Conservation (phyloP, 2,797 vertebrate species). For the Onychomys leucogaster region DNA sequence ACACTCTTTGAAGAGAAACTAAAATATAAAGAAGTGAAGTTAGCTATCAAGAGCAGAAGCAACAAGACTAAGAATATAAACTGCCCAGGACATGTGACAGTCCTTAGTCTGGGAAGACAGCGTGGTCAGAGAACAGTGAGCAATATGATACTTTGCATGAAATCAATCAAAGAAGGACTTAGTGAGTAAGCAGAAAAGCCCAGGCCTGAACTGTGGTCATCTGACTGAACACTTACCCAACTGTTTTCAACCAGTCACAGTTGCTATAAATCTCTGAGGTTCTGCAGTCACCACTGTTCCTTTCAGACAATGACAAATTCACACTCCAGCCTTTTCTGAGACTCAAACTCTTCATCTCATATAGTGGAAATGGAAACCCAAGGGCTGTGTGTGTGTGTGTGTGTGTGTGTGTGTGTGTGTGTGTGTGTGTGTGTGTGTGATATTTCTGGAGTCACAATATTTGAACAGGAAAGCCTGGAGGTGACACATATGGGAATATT, state of each 20-base stretch:
- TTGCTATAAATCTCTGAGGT: not conserved
- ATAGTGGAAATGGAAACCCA: not conserved
- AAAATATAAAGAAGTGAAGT: not conserved
- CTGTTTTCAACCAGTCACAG: not conserved
- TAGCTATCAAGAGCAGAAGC: not conserved
- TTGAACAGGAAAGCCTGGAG: not conserved
- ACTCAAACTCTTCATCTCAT: not conserved
- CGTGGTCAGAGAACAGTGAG: not conserved
- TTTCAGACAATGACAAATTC: not conserved
- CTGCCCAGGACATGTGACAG: not conserved
- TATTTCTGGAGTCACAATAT: not conserved
- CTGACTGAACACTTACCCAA: constrained; percentile 20
- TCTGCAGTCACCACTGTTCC: not conserved
- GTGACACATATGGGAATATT: constrained; percentile 49
- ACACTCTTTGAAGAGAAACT: not conserved
- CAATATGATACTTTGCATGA: not conserved
- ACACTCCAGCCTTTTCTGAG: not conserved
- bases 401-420: not conserved
- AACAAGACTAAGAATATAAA: not conserved
- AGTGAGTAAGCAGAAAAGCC: not conserved
- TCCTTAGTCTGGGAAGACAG: not conserved
- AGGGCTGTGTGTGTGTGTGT: not conserved
- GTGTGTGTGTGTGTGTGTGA: not conserved
- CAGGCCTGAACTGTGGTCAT: not conserved
- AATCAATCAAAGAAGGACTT: not conserved